These are phyloP conservation scores for Apaloderma vittatum DNA, from an alignment of 2,113 vertebrate species.

Conservation along the genomic window DNA sequence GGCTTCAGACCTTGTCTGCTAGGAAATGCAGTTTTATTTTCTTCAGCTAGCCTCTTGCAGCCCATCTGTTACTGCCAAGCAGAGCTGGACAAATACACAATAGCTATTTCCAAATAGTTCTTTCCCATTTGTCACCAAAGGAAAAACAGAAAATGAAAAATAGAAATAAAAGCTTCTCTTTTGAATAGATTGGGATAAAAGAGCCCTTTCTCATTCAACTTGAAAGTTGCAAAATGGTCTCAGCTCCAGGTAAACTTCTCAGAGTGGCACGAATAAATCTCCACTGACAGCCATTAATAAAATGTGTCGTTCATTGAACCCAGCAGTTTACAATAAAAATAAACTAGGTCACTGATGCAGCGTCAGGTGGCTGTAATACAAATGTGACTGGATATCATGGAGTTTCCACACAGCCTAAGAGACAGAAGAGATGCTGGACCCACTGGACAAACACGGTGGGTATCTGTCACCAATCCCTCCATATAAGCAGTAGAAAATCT, in stretches of 20 bases:
- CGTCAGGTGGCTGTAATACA: background rate
- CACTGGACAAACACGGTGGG: background rate
- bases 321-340: background rate
- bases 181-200: background rate
- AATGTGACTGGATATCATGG: background rate
- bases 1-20: background rate
- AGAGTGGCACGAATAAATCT: background rate
- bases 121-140: background rate
- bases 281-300: background rate
- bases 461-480: background rate
- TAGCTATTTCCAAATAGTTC: background rate
- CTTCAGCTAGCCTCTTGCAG: background rate
- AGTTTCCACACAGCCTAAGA: background rate
- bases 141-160: background rate
- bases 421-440: background rate
- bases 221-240: background rate
- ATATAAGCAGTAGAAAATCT: background rate
- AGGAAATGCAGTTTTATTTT: conserved; percentile 32
- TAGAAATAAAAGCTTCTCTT: background rate
- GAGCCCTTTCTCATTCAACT: background rate
- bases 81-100: background rate
- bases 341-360: background rate
- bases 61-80: background rate
- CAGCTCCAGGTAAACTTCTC: conserved; percentile 14
- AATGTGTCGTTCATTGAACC: background rate